Evolutionary conservation across 2,113 vertebrate species (phyloP).

Genomic region (Percopsis transmontana): DNA sequence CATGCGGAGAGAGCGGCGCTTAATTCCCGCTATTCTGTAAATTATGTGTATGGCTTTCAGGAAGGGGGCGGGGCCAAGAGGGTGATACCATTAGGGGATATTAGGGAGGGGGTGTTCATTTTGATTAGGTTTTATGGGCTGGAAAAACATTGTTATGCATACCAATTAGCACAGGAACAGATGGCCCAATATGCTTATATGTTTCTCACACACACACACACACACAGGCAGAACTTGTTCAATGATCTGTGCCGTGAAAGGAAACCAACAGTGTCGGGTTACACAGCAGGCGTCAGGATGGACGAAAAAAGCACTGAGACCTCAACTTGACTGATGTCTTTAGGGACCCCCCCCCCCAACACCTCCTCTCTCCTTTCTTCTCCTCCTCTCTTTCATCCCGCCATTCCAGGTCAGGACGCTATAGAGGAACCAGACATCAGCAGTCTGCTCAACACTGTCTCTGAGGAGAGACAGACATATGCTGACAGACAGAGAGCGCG

Average conservation of each 20-base stretch:
- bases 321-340: conserved; percentile 43
- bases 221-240: not conserved
- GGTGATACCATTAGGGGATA: conserved; percentile 62
- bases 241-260: too few species aligned
- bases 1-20: not conserved
- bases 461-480: conserved; percentile 16
- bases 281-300: conserved; percentile 20
- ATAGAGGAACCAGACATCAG: conserved; percentile 53
- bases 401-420: conserved; percentile 46
- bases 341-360: not conserved
- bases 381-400: not conserved
- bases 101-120: conserved; percentile 68
- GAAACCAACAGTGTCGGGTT: conserved; percentile 26
- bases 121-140: conserved; percentile 76
- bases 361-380: not conserved
- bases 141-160: conserved; percentile 72
- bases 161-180: conserved; percentile 74
- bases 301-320: conserved; percentile 33
- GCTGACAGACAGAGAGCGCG: not conserved
- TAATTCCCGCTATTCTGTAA: conserved; percentile 48
- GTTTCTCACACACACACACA: conserved; percentile 34
- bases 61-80: not conserved
- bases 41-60: conserved; percentile 4
- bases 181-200: conserved; percentile 67
- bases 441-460: conserved; percentile 59